A percentile compares a stretch with the other conserved stretches of the same genome.
These are phyloP conservation scores for Meriones unguiculatus DNA, from an alignment of 2,113 vertebrate species.

Conservation along the genomic window DNA sequence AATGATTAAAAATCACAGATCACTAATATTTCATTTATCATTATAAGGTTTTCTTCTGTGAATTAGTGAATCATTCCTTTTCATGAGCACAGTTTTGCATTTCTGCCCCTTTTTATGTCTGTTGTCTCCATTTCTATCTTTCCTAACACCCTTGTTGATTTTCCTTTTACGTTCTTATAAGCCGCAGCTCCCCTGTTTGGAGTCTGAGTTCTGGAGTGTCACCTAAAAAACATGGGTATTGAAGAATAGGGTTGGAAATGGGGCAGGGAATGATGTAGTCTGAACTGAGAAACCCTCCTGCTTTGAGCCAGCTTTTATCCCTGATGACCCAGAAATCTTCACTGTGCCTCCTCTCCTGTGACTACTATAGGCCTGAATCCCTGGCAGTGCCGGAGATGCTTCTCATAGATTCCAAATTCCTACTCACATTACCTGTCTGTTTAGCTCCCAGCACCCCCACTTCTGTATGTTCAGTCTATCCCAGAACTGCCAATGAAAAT, in stretches of 20 bases:
- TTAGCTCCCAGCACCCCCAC: not conserved
- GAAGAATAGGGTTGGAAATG: not conserved
- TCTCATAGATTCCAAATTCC: not conserved
- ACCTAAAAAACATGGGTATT: not conserved
- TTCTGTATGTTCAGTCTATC: not conserved
- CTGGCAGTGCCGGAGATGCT: not conserved
- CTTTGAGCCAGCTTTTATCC: not conserved
- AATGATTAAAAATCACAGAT: not conserved
- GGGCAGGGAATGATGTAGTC: not conserved
- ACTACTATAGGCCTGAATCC: not conserved
- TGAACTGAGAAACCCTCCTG: not conserved
- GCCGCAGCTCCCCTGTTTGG: not conserved
- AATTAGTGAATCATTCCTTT: conserved; percentile 1
- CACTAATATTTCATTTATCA: not conserved
- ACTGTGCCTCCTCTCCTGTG: not conserved
- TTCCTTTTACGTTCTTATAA: conserved; percentile 27
- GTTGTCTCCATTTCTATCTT: not conserved
- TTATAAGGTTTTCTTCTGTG: not conserved
- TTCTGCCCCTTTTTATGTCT: not conserved
- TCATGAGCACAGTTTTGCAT: not conserved
- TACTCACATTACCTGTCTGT: not conserved
- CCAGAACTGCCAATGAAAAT: not conserved
- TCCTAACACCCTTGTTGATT: not conserved
- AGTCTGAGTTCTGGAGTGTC: not conserved
- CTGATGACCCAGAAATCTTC: not conserved